Evolutionary conservation across 1,140 invertebrate species (phyloP).

Genomic region (Physella acuta): DNA sequence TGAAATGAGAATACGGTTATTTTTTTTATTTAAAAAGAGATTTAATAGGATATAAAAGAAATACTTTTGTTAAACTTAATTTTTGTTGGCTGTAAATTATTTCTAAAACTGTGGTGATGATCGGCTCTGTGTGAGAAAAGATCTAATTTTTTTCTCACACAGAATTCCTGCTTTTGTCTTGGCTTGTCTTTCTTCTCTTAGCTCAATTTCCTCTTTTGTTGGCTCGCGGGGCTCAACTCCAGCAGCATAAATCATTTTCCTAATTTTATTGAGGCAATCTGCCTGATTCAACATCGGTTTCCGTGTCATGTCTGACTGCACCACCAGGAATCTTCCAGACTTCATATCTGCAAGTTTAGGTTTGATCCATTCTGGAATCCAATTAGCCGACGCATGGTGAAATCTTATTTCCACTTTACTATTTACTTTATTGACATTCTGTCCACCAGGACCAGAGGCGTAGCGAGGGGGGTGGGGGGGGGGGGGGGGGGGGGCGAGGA

Average conservation of each 20-base stretch:
- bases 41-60: no score
- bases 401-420: slow-evolving; percentile 92
- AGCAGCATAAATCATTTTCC: slow-evolving; percentile 71
- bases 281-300: slow-evolving; percentile 88
- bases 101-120: no score
- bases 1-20: no score
- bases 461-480: no score
- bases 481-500: no score
- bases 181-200: slow-evolving; percentile 66
- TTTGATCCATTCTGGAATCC: slow-evolving; percentile 77
- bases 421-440: slow-evolving; percentile 87
- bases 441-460: slow-evolving; percentile 90
- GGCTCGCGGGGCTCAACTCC: slow-evolving; percentile 61
- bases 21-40: no score
- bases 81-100: no score
- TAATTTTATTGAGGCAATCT: slow-evolving; percentile 83
- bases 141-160: no score
- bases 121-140: no score
- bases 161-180: no score
- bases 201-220: slow-evolving; percentile 69
- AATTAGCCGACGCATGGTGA: slow-evolving; percentile 75
- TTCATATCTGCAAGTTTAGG: slow-evolving; percentile 72
- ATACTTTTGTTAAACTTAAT: no score
- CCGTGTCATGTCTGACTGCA: slow-evolving; percentile 84
- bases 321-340: slow-evolving; percentile 82